A percentile compares a stretch with the other conserved stretches of the same genome.
phyloP scores from a whole-genome alignment of 2,797 vertebrate genomes.

The Enteromius treurensis region DNA sequence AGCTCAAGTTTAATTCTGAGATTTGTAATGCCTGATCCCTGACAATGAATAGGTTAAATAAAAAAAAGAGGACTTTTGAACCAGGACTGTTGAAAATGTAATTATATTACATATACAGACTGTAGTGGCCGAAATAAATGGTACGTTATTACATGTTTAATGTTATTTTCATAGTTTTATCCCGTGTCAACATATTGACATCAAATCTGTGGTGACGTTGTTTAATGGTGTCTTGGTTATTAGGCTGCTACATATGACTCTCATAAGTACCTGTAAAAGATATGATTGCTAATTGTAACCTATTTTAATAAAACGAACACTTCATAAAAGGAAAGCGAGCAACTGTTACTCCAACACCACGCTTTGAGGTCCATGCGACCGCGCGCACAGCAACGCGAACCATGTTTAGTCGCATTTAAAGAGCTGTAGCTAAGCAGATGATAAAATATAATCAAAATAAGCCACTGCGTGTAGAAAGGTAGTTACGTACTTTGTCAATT shows the following conservation, averaged over 20 bases:
- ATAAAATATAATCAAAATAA: neutral
- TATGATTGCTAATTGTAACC: neutral
- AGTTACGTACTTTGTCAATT: slow-evolving; percentile 7
- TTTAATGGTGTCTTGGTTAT: neutral
- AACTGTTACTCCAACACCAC: neutral
- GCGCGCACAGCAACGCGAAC: neutral
- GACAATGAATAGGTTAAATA: neutral
- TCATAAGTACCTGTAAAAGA: neutral
- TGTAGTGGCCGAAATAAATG: neutral
- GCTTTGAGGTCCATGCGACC: slow-evolving; percentile 5
- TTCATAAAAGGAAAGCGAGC: neutral
- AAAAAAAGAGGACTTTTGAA: no score
- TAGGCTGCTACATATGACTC: neutral
- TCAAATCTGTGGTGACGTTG: neutral
- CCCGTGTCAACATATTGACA: neutral
- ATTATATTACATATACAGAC: neutral
- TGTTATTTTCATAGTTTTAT: neutral
- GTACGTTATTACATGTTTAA: neutral
- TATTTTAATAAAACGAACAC: neutral
- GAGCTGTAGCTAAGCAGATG: neutral
- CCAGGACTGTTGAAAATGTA: neutral
- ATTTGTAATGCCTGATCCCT: neutral
- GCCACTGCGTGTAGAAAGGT: neutral
- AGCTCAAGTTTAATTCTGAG: neutral
- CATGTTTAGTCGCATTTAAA: slow-evolving; percentile 10